Base-by-base conservation (phyloP, 2,113 vertebrate genomes). In the Empidonax alnorum region DNA sequence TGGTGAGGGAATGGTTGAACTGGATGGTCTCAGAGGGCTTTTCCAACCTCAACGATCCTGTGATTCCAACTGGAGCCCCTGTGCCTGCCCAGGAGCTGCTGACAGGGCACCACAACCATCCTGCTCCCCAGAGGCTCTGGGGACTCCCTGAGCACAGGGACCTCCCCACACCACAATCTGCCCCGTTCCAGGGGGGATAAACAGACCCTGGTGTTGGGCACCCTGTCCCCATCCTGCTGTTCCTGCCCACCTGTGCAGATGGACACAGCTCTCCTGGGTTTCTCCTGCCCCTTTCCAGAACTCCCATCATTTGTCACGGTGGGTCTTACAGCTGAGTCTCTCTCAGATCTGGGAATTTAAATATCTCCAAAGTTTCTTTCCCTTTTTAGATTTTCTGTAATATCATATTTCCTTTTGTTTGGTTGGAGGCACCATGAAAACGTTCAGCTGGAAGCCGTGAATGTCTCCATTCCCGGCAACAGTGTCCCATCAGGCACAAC, bases 111-210 rank as follows among this genome's bases (percentile, higher is more conserved):
- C 52, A 37, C 25, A 44, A 27, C 37, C 35, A 28, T 79, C 19
- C 24, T 46, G 46, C 46, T 85, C n/a, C 23, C 41, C 10, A 44
- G n/a, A 52, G 14, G 25, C 35, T 9, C 30, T 37, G 22, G 44
- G 50, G 25, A 39, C 50, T 65, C 44, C 9, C 10, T 12, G 24
- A 69, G 49, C 21, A 27, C 20, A 12, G 4, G 30, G 35, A 46
- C 21, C 47, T 35, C 49, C 24, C 3, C 0, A 1, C 23, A 22
- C 12, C 58, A 16, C 2, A 1, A 16, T 24, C 68, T 42, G 53
- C 24, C 44, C 24, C 44, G 28, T 35, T 23, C 50, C 3, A 0
- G 6, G 22, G 22, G 13, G 66, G 10, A 16, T 13, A 12, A 46
- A 15, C 9, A 37, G 41, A 2, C 50, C 24, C 37, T 58, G 4